Evolutionary conservation across 2,888 invertebrate genomes (phyloP), one percentile per base, ranked within the genome.

Genomic region (Morinoia aosen): DNA sequence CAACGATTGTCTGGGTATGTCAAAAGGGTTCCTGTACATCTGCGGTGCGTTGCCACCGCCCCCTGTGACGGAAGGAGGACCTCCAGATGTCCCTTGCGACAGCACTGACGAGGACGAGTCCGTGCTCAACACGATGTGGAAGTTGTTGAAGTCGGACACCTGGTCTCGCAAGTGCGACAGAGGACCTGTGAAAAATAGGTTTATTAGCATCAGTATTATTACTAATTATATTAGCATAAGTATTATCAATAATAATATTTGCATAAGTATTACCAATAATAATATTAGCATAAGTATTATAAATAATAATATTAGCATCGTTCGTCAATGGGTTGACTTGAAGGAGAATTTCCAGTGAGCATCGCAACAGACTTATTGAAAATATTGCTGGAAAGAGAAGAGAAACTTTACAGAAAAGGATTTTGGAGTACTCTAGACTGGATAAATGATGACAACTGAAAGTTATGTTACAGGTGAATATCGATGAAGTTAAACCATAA

Each of bases 1-100:
- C 93, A 99, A 97, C 97, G 98, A 98, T 97, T 98, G 98, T 95
- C 99, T 98, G 56, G 99, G 98, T 97, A 99, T 99, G 97, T 99
- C 99, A 97, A 99, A 99, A 0, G 99, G 99, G 97, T 99, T 99
- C 97, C 99, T 98, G 97, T 98, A 99, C 88, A 98, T 98, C 97
- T 98, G 98, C 14, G 97, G 97, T 40, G 98, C 97, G 97, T 98
- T 97, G 95, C 98, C 97, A 97, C 97, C 98, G 97, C 97, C 98
- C 97, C 97, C 97, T 97, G 97, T 97, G 97, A 98, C 97, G 1
- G 93, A 91, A 25, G 94, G 88, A 14, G 88, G 95, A 10, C 33
- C 76, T 56, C 88, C 58, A 88, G 40, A 39, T n/a, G n/a, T 19
- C 40, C 56, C 64, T 19, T n/a, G 48, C 33, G 95, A 95, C 39